Evolutionary conservation across 1,140 invertebrate genomes (phyloP).

Genomic region (Ericerus pela): DNA sequence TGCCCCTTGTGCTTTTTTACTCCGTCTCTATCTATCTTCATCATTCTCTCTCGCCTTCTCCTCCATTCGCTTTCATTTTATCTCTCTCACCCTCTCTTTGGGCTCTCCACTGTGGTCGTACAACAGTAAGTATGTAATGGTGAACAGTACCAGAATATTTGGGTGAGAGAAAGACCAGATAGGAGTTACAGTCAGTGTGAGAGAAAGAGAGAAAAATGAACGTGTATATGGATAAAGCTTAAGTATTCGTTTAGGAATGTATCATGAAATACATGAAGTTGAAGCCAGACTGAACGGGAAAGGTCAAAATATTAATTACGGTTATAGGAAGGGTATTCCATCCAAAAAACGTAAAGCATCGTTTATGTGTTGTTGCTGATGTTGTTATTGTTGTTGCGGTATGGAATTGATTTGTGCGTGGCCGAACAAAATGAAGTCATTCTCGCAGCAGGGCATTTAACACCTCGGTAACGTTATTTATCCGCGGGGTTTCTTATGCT

Average conservation of each 20-base stretch:
- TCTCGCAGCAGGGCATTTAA: constrained; percentile 10
- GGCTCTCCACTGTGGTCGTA: too few species aligned
- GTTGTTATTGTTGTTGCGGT: constrained; percentile 2
- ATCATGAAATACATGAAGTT: not conserved
- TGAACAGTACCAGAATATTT: too few species aligned
- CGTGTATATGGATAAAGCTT: too few species aligned
- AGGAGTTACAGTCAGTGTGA: too few species aligned
- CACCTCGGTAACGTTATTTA: constrained; percentile 9
- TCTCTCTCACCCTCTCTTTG: too few species aligned
- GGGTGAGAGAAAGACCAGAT: too few species aligned
- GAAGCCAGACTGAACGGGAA: constrained; percentile 4
- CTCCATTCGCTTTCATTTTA: too few species aligned
- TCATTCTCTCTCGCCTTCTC: too few species aligned
- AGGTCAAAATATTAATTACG: constrained; percentile 11
- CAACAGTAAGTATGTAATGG: too few species aligned
- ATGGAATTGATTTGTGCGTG: constrained; percentile 11
- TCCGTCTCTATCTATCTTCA: too few species aligned
- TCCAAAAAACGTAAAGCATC: not conserved
- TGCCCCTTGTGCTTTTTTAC: too few species aligned
- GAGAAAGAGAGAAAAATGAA: too few species aligned
- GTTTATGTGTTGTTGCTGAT: constrained; percentile 3
- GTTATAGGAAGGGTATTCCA: constrained; percentile 1
- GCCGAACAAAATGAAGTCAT: constrained; percentile 12
- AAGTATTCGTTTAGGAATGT: not conserved
- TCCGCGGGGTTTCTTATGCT: constrained; percentile 9